Base-by-base conservation (phyloP, 2,797 vertebrate genomes). In the Gadopsis marmoratus region DNA sequence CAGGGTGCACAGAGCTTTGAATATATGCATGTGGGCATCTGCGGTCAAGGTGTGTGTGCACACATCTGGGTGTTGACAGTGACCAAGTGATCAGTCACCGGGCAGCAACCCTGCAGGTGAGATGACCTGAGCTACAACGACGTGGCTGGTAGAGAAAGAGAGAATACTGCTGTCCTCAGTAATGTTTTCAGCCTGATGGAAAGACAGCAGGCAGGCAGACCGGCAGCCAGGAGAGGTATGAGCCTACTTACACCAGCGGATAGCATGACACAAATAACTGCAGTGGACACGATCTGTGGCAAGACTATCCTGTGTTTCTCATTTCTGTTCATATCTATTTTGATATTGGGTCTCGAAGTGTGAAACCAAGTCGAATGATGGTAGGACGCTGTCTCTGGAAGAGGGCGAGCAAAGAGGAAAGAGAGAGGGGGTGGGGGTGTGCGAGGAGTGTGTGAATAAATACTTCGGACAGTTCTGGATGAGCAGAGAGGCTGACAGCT, bases 331-430 rank as follows among this genome's bases (percentile, higher is more conserved):
- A 87, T 86, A 88, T 93, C 83, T 85, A 53, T 74, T 90, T 78
- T 83, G 82, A 89, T 93, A 90, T 89, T 86, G 82, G 77, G 68
- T 79, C 68, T 81, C 11, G 23, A 74, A 84, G 82, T 91, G 86
- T 87, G 86, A 93, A 92, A 90, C 88, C 73, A 85, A 90, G 87
- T 83, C 21, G 73, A 91, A 80, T 89, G 87, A 92, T 86, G 80
- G 86, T 91, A 85, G 77, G 71, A 67, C 58, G 19, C 21, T 33
- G 61, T 76, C 70, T 86, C 74, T 33, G 72, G 75, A 83, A 86
- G 63, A 81, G 71, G 64, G 50, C 12, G 43, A 80, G 76, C 37
- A 2, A 61, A 74, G 61, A 75, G 62, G 73, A 54, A 51, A 71
- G 72, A 11, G 50, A 43, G 76, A 51, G 51, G 19, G 47, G 9